Base-by-base conservation (phyloP, 2,113 vertebrate species). In the Archocentrus centrarchus region DNA sequence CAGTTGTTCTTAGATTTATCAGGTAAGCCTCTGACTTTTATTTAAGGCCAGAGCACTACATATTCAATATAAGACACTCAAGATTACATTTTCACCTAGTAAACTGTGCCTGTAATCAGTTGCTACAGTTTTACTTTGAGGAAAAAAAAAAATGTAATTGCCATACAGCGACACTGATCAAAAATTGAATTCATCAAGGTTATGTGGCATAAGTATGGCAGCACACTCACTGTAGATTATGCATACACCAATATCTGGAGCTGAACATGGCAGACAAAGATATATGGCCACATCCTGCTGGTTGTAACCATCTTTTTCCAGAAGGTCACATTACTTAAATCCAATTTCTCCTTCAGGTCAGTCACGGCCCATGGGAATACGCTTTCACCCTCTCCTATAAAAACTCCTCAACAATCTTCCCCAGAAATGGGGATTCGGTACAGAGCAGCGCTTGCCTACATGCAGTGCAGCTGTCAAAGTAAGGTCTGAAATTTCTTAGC, bases 261-360 rank as follows among this genome's bases (percentile, higher is more conserved):
- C 47, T 73, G 47, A 55, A 55, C 47, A 55, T 73, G 27, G 3
- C 47, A 73, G 27, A n/a, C 47, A 55, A 73, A 73, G 32, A 3
- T 73, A 55, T 53, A 0, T 73, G 47, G 66, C 17, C 66, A 11
- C 66, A 20, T 70, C 17, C 11, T 55, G 47, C 18, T 6, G 18
- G 24, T 50, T 50, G 47, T 17, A 50, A 50, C 27, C 44, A 73
- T 73, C 27, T 55, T 73, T 55, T 17, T 53, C 27, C 18, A 73
- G 27, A 73, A 73, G 11, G 68, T 55, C 68, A 30, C 47, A 73
- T 55, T 55, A n/a, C 47, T 73, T n/a, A 73, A 55, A 55, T 27
- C 27, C 27, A 35, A 73, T 14, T 35, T 73, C 68, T 73, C 47
- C 68, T 55, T 20, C 68, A 73, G 68, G 68, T 55, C 68, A 73